Conservation (phyloP, 2,888 invertebrate genomes). For the Deroplatys truncata region DNA sequence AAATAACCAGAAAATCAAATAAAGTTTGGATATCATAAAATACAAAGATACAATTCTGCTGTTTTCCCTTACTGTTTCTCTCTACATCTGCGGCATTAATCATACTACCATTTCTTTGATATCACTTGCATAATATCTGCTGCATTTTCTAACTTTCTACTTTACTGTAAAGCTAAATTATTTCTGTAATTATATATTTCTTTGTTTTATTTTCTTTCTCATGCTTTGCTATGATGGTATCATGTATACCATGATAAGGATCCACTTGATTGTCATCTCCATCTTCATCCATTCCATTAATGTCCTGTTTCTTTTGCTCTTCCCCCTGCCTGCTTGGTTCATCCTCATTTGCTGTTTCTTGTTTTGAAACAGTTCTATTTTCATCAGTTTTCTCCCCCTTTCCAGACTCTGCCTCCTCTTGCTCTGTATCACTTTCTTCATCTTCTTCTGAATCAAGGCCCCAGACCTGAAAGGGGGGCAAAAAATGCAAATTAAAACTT, state of each 20-base stretch:
- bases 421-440: conserved; percentile 54
- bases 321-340: conserved; percentile 51
- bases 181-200: too few relatives aligned
- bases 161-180: too few relatives aligned
- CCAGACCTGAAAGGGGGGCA: conserved; percentile 47
- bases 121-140: too few relatives aligned
- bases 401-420: conserved; percentile 48
- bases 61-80: too few relatives aligned
- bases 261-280: conserved; percentile 78
- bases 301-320: conserved; percentile 60
- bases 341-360: conserved; percentile 52
- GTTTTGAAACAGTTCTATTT: conserved; percentile 69
- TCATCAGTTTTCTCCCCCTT: conserved; percentile 58
- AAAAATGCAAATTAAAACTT: not conserved
- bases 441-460: conserved; percentile 73
- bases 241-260: conserved; percentile 66
- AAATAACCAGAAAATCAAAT: too few relatives aligned
- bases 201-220: too few relatives aligned
- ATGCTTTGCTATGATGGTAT: not conserved
- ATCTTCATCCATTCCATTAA: conserved; percentile 75
- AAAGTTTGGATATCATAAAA: too few relatives aligned
- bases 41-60: too few relatives aligned
- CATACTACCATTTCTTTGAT: too few relatives aligned
- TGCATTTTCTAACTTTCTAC: too few relatives aligned
- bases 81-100: too few relatives aligned